Evolutionary conservation across 1,140 invertebrate genomes (phyloP).

Genomic region (Littorina saxatilis): DNA sequence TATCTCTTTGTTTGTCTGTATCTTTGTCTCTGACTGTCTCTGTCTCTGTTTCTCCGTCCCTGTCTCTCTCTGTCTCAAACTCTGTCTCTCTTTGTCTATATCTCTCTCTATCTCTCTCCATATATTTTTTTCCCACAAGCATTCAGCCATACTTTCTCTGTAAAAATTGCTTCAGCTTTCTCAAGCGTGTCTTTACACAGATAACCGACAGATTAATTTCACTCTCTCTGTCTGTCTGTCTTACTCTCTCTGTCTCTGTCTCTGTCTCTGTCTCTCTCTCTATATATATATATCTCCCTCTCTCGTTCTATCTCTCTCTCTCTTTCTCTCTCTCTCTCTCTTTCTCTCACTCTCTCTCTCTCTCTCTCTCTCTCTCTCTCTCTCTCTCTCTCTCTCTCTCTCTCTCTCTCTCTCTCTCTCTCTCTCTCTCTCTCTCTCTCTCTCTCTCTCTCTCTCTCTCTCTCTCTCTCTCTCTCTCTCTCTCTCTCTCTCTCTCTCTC

Average conservation of each 20-base stretch:
- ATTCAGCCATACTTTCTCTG: background rate
- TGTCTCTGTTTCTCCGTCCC: conserved; percentile 12
- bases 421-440: conserved; percentile 12
- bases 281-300: background rate
- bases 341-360: conserved; percentile 1
- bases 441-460: conserved; percentile 8
- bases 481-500: background rate
- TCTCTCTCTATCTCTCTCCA: conserved; percentile 1
- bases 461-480: background rate
- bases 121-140: too few relatives aligned
- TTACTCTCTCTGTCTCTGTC: background rate
- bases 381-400: background rate
- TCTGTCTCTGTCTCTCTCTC: conserved; percentile 17
- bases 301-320: background rate
- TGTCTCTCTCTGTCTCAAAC: background rate
- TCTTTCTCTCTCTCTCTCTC: conserved; percentile 19
- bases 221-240: background rate
- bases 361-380: conserved; percentile 25
- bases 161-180: background rate
- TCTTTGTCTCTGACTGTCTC: too few relatives aligned
- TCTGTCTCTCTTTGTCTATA: background rate
- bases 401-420: background rate
- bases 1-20: too few relatives aligned
- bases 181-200: background rate
- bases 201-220: too few relatives aligned